A percentile compares a stretch with the other conserved stretches of the same genome.
phyloP scores from a whole-genome alignment of 2,888 invertebrate genomes.

The Athalia cordata region DNA sequence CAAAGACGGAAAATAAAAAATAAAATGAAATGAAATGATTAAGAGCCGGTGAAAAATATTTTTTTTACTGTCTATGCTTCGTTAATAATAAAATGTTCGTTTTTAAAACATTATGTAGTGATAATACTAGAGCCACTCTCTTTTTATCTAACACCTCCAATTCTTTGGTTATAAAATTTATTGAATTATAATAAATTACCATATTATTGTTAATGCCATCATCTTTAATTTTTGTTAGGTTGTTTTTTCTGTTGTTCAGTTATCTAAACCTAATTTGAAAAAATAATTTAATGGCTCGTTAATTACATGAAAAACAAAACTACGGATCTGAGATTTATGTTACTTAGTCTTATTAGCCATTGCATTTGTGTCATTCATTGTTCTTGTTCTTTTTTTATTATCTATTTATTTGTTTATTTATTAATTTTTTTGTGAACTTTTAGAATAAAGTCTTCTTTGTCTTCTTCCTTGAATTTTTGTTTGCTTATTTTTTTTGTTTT shows the following conservation, averaged over 20 bases:
- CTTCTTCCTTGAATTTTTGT: background rate
- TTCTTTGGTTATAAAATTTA: conserved; percentile 1
- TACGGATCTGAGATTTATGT: too few relatives aligned
- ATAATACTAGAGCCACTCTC: background rate
- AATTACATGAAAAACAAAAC: too few relatives aligned
- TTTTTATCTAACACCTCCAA: background rate
- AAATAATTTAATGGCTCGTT: too few relatives aligned
- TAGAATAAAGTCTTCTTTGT: background rate
- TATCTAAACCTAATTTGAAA: too few relatives aligned
- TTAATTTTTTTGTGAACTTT: background rate
- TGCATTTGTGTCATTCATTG: too few relatives aligned
- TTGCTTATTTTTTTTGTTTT: background rate
- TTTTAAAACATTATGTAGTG: background rate
- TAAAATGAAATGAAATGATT: too few relatives aligned
- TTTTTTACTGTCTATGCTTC: too few relatives aligned
- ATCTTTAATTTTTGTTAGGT: background rate
- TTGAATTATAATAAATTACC: background rate
- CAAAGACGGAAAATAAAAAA: too few relatives aligned
- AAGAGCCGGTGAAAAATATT: too few relatives aligned
- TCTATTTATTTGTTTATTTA: background rate
- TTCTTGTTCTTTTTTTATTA: background rate
- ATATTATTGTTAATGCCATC: background rate
- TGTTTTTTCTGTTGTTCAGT: too few relatives aligned
- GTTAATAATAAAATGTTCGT: too few relatives aligned
- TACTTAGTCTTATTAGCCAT: too few relatives aligned